These are phyloP conservation scores for Papilio polyxenes DNA, from an alignment of 1,140 invertebrate species.

Conservation along the genomic window DNA sequence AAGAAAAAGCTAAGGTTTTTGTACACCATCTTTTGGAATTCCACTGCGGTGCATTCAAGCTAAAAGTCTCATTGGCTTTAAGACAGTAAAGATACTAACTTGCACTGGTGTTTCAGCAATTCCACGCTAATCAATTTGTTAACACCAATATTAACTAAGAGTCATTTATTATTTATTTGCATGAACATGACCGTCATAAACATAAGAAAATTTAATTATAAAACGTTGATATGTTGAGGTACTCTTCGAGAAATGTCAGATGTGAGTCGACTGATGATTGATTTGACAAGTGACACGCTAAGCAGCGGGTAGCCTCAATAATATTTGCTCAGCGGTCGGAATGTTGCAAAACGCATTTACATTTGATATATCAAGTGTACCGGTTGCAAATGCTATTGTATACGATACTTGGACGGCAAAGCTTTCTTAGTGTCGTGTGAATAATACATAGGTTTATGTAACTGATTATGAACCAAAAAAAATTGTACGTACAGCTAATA, in stretches of 20 bases:
- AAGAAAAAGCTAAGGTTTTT: too few species aligned
- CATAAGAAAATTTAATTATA: background rate
- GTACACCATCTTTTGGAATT: too few species aligned
- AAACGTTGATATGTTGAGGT: background rate
- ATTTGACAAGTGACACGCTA: background rate
- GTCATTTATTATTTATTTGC: too few species aligned
- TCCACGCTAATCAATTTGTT: too few species aligned
- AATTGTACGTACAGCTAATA: too few species aligned
- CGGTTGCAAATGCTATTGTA: background rate
- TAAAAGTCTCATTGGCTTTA: too few species aligned
- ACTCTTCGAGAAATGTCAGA: background rate
- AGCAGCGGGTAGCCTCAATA: background rate
- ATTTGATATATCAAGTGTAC: background rate
- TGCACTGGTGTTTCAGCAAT: too few species aligned
- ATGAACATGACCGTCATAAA: too few species aligned
- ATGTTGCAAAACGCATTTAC: background rate
- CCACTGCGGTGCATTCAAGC: too few species aligned
- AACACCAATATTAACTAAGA: too few species aligned
- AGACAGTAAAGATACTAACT: too few species aligned
- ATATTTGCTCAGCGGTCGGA: background rate
- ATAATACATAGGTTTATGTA: background rate
- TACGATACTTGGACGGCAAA: background rate
- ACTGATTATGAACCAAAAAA: too few species aligned
- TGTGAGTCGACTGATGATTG: background rate
- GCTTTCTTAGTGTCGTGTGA: background rate